phyloP scores from a whole-genome alignment of 2,888 invertebrate species.

The Aphodius sticticus region DNA sequence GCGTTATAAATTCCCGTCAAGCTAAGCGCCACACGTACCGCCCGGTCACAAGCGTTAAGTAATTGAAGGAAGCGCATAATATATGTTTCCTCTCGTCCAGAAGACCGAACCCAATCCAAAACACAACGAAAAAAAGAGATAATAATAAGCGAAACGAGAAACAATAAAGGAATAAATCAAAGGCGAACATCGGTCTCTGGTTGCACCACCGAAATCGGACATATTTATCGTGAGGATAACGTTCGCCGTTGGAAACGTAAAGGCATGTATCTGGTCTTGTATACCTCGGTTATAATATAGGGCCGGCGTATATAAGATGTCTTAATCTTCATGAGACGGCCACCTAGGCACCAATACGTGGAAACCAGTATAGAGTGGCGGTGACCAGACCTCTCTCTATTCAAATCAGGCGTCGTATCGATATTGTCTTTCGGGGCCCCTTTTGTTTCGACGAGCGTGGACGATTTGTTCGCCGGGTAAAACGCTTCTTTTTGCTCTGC shows the following conservation, averaged over 20 bases:
- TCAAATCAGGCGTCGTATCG: slow-evolving; percentile 34
- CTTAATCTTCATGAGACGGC: slow-evolving; percentile 54
- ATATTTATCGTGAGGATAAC: slow-evolving; percentile 52
- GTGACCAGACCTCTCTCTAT: slow-evolving; percentile 28
- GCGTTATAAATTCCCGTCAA: not conserved
- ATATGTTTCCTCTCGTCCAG: not conserved
- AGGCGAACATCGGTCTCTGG: slow-evolving; percentile 6
- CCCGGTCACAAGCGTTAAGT: not conserved
- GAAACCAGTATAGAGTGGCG: slow-evolving; percentile 42
- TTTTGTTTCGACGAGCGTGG: slow-evolving; percentile 42
- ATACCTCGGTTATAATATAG: slow-evolving; percentile 54
- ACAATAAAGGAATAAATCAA: slow-evolving; percentile 34
- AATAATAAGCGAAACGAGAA: slow-evolving; percentile 18
- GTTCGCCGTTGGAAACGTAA: slow-evolving; percentile 46
- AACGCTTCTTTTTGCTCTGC: slow-evolving; percentile 26
- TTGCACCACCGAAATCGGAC: slow-evolving; percentile 49
- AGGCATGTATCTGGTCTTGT: slow-evolving; percentile 53
- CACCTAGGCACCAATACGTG: slow-evolving; percentile 47
- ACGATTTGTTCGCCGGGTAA: slow-evolving; percentile 43
- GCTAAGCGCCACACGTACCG: not conserved
- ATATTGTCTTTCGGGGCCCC: slow-evolving; percentile 39
- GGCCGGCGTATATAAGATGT: slow-evolving; percentile 51
- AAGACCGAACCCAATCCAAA: not conserved
- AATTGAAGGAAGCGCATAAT: not conserved
- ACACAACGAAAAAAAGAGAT: slow-evolving; percentile 41